These are phyloP conservation scores for Dicerorhinus sumatrensis DNA, from an alignment of 2,113 vertebrate species.

Conservation along the genomic window DNA sequence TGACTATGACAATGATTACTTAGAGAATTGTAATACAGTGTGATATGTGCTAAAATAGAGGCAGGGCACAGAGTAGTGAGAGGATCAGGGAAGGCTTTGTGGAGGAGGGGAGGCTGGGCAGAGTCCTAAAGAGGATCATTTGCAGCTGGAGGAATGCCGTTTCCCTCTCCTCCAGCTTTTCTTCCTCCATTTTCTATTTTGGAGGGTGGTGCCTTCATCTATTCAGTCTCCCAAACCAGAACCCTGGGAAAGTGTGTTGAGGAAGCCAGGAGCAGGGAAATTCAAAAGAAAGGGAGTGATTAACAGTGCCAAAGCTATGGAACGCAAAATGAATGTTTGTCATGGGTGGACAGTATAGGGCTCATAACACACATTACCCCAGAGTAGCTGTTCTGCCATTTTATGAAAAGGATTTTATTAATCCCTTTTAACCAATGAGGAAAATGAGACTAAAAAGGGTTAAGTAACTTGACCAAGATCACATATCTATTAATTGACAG, in stretches of 20 bases:
- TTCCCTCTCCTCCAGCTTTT: neutral
- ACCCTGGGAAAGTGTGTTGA: neutral
- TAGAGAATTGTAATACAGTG: neutral
- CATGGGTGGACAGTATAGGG: neutral
- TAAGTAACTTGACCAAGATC: neutral
- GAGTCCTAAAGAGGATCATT: neutral
- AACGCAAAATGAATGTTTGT: neutral
- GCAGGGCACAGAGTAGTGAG: neutral
- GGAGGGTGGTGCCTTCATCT: neutral
- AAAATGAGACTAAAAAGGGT: neutral
- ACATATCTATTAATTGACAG: neutral
- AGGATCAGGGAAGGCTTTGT: neutral
- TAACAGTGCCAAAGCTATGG: neutral
- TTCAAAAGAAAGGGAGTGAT: neutral
- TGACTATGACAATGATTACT: neutral
- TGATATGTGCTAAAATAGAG: neutral
- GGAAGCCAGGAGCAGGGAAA: constrained; percentile 9
- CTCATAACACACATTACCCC: neutral
- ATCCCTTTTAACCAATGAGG: neutral
- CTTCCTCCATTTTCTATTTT: constrained; percentile 21
- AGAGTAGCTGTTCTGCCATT: neutral
- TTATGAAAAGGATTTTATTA: neutral
- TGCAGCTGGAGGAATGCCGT: neutral
- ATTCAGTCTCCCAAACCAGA: neutral
- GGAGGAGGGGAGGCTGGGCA: neutral